Evolutionary conservation across 2,888 invertebrate genomes (phyloP), one percentile per base, ranked within the genome.

Genomic region (Allolobophora icterica): DNA sequence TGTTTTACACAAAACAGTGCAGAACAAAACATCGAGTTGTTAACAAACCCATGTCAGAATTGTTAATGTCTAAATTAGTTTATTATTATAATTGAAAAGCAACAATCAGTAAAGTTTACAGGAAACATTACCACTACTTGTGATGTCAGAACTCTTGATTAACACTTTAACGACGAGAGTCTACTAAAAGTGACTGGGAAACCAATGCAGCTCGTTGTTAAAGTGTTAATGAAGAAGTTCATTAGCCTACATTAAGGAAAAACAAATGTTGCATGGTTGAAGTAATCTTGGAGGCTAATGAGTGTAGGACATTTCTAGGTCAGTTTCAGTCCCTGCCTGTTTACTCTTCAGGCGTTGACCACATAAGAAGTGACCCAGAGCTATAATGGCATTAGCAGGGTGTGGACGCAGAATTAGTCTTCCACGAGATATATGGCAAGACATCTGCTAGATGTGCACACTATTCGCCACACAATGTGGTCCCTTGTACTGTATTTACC

Each of bases 271-370:
- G n/a, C n/a, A 71, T 71, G n/a, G 71, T n/a, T 13, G 11, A 71
- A 71, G 71, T n/a, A 71, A 71, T 71, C 71, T 71, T 71, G 71
- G 71, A 71, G n/a, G 71, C 71, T 71, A n/a, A 71, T 71, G 71
- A n/a, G 71, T 71, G 71, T 71, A 71, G n/a, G 71, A 71, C n/a
- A 30, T n/a, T 71, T 71, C n/a, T n/a, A n/a, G 71, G 24, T 1
- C 30, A n/a, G 30, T n/a, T 71, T 71, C 11, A n/a, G 71, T 71
- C 71, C 13, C n/a, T 30, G n/a, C 17, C 71, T 71, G n/a, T 71
- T 71, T 71, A 71, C 71, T n/a, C 71, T 52, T 71, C 71, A 71
- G 71, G 5, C n/a, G 71, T n/a, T n/a, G 11, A n/a, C 30, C n/a
- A n/a, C 8, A 11, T n/a, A n/a, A 71, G 30, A 71, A 71, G n/a